Evolutionary conservation across 2,113 vertebrate genomes (phyloP).

Genomic region (Etheostoma spectabile): DNA sequence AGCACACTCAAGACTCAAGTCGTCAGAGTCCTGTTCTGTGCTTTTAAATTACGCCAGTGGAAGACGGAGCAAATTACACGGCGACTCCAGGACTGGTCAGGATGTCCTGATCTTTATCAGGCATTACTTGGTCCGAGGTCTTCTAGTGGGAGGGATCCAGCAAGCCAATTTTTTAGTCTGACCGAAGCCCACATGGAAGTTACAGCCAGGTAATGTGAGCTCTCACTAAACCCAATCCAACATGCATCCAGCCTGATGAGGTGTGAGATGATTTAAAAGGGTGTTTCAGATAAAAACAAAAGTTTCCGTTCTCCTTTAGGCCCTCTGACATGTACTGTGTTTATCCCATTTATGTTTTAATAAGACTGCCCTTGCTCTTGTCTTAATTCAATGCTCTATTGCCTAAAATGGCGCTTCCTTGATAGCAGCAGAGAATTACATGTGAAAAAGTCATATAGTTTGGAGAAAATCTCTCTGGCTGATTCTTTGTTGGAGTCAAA

Average conservation of each 20-base stretch:
- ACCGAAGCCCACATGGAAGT: not conserved
- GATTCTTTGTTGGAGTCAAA: not conserved
- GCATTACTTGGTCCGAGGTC: not conserved
- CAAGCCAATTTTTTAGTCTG: not conserved
- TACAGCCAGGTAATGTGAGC: not conserved
- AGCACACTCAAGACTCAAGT: not conserved
- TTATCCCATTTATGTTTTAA: not conserved
- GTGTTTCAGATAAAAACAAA: not conserved
- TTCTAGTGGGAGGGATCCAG: not conserved
- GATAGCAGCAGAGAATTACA: not conserved
- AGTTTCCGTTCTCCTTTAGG: not conserved
- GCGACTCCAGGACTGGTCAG: not conserved
- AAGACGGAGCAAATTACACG: not conserved
- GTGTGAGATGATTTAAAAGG: too few species aligned
- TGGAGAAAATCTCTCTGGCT: not conserved
- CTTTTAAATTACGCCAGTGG: not conserved
- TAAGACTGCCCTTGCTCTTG: not conserved
- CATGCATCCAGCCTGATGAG: not conserved
- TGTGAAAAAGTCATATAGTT: not conserved
- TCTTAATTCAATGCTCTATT: not conserved
- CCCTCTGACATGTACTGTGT: not conserved
- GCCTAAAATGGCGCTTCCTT: not conserved
- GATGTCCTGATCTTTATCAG: not conserved
- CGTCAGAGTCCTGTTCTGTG: not conserved
- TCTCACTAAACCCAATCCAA: not conserved